Conservation (phyloP, 2,113 vertebrate genomes). For the Sula dactylatra region DNA sequence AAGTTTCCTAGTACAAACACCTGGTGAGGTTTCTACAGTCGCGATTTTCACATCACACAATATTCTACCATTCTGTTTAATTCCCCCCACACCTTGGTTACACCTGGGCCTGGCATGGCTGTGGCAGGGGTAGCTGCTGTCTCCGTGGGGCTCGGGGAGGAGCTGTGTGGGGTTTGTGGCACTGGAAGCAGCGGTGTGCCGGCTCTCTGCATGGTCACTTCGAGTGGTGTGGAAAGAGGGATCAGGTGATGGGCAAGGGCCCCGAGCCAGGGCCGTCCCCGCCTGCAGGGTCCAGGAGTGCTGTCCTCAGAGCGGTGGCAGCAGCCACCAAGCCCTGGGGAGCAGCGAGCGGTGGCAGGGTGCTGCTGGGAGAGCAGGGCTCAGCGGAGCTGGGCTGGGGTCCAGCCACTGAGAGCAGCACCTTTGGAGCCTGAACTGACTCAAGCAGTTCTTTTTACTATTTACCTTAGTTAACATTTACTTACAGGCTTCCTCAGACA, state of each 20-base stretch:
- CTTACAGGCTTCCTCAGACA: not conserved
- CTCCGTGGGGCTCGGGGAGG: not conserved
- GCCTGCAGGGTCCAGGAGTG: too few species aligned
- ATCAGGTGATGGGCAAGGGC: too few species aligned
- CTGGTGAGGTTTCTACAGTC: too few species aligned
- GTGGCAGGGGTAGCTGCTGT: not conserved
- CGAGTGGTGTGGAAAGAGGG: not conserved
- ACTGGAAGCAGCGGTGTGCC: accelerated
- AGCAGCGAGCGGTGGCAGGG: not conserved
- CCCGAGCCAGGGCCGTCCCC: too few species aligned
- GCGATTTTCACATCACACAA: too few species aligned
- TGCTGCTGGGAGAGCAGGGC: not conserved
- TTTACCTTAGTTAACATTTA: not conserved
- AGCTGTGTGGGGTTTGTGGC: not conserved
- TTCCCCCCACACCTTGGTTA: too few species aligned
- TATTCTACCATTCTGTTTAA: too few species aligned
- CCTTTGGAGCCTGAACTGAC: not conserved
- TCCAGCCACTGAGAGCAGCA: not conserved
- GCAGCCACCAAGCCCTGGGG: not conserved
- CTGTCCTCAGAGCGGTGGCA: too few species aligned
- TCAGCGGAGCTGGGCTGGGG: not conserved
- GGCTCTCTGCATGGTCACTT: not conserved
- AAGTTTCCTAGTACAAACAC: too few species aligned
- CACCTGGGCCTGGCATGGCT: not conserved
- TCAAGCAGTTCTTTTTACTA: not conserved